Evolutionary conservation across 2,113 vertebrate genomes (phyloP), one percentile per base, ranked within the genome.

Genomic region (Cranoglanis bouderius): DNA sequence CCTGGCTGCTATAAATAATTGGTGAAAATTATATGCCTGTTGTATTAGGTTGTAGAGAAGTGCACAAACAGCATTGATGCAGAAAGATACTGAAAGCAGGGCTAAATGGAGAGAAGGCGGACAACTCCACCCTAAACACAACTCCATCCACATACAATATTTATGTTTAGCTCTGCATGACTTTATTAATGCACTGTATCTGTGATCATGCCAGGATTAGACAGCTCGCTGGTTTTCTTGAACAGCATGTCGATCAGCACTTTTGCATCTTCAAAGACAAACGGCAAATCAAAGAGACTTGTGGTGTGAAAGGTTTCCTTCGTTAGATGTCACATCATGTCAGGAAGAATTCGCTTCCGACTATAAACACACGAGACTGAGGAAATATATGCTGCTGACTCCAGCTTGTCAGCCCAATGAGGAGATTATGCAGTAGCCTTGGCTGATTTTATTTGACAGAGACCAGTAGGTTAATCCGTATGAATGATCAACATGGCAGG

Each of bases 401-500:
- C 26, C 65, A 77, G 35, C 55, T 78, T 85, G 88, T 89, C 84
- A 90, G 81, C 9, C 55, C 63, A 78, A 61, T 81, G 70, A 89
- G 67, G 67, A 82, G 78, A 88, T 90, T 87, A 90, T 87, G 67
- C 87, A 88, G 77, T 70, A 87, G 46, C 70, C 86, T 46, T 65
- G 82, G 53, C 89, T 91, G 89, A 89, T 90, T 87, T 89, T 10
- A 74, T 88, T 82, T 85, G 81, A 89, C 86, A 89, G 87, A 85
- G 87, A 91, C 72, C 87, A 90, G n/a, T 75, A 88, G 91, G 82
- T 90, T 91, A 90, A 92, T 82, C 87, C 55, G 81, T 82, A 90
- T 89, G 82, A 82, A 89, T 90, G 74, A 86, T 29, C 85, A 85
- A 85, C 77, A 89, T 80, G 83, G 46, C 59, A 80, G 83, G 14